Percentiles rank a stretch among this genome's conserved stretches.
Conservation (phyloP, 1,140 invertebrate genomes). For the Drosophila prosaltans region DNA sequence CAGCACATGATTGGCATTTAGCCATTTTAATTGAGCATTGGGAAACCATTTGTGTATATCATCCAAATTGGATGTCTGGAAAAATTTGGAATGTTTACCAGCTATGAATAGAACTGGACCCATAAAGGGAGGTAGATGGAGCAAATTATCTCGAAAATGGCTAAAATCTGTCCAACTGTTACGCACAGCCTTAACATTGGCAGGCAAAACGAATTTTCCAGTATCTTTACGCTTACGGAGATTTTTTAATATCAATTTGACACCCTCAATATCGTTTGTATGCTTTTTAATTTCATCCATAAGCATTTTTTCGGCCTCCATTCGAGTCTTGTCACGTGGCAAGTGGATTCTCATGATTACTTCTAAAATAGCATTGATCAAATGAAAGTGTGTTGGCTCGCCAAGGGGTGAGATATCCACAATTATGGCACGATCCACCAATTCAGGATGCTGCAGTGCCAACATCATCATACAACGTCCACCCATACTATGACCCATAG, state of each 20-base stretch:
- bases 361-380: background rate
- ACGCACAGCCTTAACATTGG: background rate
- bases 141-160: background rate
- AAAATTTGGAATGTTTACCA: background rate
- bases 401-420: constrained; percentile 8
- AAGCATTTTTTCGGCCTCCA: background rate
- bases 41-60: constrained; percentile 3
- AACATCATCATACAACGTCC: constrained; percentile 15
- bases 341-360: background rate
- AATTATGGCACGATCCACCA: constrained; percentile 7
- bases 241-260: background rate
- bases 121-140: background rate
- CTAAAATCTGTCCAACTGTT: background rate
- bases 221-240: background rate
- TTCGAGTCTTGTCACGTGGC: background rate
- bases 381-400: constrained; percentile 1
- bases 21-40: constrained; percentile 4
- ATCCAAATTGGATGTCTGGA: background rate
- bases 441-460: background rate
- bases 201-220: background rate
- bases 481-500: constrained; percentile 14
- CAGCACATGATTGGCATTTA: background rate
- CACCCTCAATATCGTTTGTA: background rate
- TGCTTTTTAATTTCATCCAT: background rate
- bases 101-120: background rate